A percentile compares a stretch with the other conserved stretches of the same genome.
Evolutionary conservation across 2,888 invertebrate genomes (phyloP).

Genomic region (Capitulum mitella): DNA sequence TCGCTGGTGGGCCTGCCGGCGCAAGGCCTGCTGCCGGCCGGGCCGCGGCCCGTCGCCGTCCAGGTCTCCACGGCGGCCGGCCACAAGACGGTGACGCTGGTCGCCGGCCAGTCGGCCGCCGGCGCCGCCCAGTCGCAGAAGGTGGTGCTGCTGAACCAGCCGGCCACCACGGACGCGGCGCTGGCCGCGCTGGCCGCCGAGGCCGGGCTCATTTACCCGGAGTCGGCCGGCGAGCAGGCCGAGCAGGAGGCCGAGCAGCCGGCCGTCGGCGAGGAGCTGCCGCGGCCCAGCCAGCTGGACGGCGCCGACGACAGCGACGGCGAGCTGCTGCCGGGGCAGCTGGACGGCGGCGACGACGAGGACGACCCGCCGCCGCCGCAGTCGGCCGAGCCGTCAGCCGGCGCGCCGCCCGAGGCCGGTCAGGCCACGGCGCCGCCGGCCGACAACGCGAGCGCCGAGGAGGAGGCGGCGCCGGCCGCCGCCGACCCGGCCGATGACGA

Average conservation of each 20-base stretch:
- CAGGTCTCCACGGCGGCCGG: conserved; percentile 57
- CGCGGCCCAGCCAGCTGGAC: conserved; percentile 18
- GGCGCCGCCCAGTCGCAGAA: conserved; percentile 26
- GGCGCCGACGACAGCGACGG: conserved; percentile 18
- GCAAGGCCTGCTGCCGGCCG: conserved; percentile 37
- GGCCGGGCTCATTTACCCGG: conserved; percentile 49
- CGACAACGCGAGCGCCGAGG: neutral
- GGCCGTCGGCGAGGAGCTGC: neutral
- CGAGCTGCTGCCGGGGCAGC: neutral
- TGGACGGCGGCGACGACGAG: neutral
- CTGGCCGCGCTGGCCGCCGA: conserved; percentile 56
- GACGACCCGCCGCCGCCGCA: neutral
- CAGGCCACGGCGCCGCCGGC: neutral
- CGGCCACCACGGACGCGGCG: conserved; percentile 56
- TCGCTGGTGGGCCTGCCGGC: conserved; percentile 41
- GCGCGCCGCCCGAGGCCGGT: neutral
- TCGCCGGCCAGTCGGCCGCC: conserved; percentile 42
- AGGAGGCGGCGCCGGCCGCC: neutral
- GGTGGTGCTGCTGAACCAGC: conserved; percentile 39
- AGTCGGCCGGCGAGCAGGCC: conserved; percentile 31
- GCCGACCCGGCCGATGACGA: neutral
- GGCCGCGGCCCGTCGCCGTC: conserved; percentile 54
- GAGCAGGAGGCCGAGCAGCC: neutral
- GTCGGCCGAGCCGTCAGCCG: neutral
- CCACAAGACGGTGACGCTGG: conserved; percentile 57